Base-by-base conservation (phyloP, 2,113 vertebrate genomes). In the Podarcis muralis region DNA sequence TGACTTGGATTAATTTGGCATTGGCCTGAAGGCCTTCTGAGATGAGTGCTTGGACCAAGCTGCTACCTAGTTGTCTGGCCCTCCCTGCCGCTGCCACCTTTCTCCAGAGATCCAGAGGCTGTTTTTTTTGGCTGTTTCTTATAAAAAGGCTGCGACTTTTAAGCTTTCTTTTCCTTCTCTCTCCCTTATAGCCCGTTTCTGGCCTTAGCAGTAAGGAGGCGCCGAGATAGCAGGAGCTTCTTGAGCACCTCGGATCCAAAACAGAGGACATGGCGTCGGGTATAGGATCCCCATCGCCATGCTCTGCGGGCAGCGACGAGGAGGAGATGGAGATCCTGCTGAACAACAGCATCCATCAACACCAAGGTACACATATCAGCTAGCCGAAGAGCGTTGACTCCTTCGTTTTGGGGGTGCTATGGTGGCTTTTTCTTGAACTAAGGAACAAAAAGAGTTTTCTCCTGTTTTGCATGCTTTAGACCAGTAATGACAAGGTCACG, bases 241-340 rank as follows among this genome's bases (percentile, higher is more conserved):
- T 1, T 91, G 89, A 95, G 87, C 84, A n/a, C 93, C 65, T 48
- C 80, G 79, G 32, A 80, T 35, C 59, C 8, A 0, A 13, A 9
- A 81, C 0, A 93, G 96, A 96, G 96, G 95, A 95, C 93, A 97
- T 97, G 97, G 97, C 97, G 83, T 97, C 97, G 3, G 96, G 95
- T 94, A 95, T 97, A 48, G 97, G 97, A 43, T 97, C 97, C 88
- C 97, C 96, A 0, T 97, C 97, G 13, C 97, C 96, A 0, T 97
- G 97, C 92, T 97, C 97, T 0, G 97, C 96, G 80, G 97, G 96
- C 94, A 97, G 97, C 0, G 97, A 97, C 68, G 97, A 97, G 40
- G 97, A 97, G 32, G 97, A 97, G 1, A 97, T 97, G 96, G 97
- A 97, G 88, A 96, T 97, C 90, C 93, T 97, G 43, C 81, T 97